These are phyloP conservation scores for Zosterops borbonicus DNA, from an alignment of 2,113 vertebrate species.

Conservation along the genomic window DNA sequence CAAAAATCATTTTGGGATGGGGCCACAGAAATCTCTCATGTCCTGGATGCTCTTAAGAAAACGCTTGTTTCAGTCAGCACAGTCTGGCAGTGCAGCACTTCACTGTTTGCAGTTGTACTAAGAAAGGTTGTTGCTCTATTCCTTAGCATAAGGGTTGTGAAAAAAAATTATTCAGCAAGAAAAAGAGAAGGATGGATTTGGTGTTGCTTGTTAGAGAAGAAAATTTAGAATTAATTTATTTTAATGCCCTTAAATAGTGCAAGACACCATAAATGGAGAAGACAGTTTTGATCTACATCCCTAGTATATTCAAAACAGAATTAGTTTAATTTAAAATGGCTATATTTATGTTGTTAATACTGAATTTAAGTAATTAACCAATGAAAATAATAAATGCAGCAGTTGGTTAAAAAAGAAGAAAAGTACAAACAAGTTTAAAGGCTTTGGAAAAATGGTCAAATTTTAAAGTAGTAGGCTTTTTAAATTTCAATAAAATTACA, in stretches of 20 bases:
- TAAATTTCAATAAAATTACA: background rate
- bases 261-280: background rate
- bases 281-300: background rate
- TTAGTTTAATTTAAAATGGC: background rate
- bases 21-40: background rate
- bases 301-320: background rate
- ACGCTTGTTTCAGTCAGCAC: background rate
- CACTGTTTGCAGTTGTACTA: background rate
- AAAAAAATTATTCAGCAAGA: background rate
- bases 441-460: background rate
- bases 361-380: background rate
- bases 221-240: background rate
- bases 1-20: background rate
- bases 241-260: background rate
- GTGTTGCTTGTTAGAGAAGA: background rate
- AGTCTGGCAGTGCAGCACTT: background rate
- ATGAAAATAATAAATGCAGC: background rate
- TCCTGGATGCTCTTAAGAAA: background rate
- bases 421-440: background rate
- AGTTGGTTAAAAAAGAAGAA: background rate
- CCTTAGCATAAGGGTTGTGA: background rate
- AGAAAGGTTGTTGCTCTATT: background rate
- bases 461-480: background rate
- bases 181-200: background rate
- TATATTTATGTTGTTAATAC: background rate